A percentile compares a stretch with the other conserved stretches of the same genome.
These are phyloP conservation scores for Channa maculata DNA, from an alignment of 2,113 vertebrate species.

Conservation along the genomic window DNA sequence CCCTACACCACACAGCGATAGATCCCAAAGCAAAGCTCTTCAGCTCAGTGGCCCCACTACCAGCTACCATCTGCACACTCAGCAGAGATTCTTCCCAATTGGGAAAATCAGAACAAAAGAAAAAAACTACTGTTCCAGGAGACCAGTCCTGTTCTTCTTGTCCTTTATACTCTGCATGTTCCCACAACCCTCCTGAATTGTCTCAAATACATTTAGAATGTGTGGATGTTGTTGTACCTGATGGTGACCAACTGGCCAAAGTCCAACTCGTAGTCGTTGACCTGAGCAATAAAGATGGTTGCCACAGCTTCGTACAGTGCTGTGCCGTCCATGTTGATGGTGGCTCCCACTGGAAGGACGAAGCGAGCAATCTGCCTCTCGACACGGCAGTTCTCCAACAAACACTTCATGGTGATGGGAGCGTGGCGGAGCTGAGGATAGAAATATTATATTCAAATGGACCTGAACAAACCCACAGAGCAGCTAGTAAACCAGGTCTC, in stretches of 20 bases:
- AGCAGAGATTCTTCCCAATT: too few species aligned
- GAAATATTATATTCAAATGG: not conserved
- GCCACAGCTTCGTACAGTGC: slow-evolving; percentile 91
- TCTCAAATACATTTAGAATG: not conserved
- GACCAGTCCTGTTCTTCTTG: too few species aligned
- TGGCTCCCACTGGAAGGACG: slow-evolving; percentile 89
- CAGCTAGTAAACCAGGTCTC: not conserved
- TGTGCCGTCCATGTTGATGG: slow-evolving; percentile 92
- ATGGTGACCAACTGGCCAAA: slow-evolving; percentile 91
- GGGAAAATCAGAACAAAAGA: too few species aligned
- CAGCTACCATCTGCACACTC: too few species aligned
- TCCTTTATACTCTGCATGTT: too few species aligned
- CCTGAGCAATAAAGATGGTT: slow-evolving; percentile 91
- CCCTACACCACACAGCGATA: too few species aligned
- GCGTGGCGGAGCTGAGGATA: slow-evolving; percentile 86
- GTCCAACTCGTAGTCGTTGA: slow-evolving; percentile 90
- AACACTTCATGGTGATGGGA: slow-evolving; percentile 94
- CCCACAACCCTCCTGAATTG: too few species aligned
- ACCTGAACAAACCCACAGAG: not conserved
- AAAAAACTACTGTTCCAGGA: too few species aligned
- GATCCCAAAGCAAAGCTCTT: too few species aligned
- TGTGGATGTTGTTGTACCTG: slow-evolving; percentile 77
- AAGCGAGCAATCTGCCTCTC: slow-evolving; percentile 90
- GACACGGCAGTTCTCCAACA: slow-evolving; percentile 89
- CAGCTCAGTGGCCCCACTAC: too few species aligned